Conservation (phyloP, 2,888 invertebrate species). For the Rhyacophila evoluta region DNA sequence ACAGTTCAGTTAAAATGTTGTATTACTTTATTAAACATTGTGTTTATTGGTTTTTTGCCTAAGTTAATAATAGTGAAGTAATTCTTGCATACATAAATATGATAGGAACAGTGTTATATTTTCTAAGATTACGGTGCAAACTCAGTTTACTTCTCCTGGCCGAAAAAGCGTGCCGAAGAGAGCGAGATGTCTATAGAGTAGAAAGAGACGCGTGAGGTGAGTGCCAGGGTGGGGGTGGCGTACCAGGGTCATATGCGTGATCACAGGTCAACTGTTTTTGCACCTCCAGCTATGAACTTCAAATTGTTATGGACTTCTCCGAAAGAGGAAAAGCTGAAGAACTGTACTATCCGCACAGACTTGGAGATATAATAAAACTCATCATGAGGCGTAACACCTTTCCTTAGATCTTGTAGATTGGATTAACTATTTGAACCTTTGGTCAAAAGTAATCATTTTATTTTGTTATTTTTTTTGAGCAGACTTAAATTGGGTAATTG, state of each 20-base stretch:
- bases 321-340: conserved; percentile 17
- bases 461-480: too few species aligned
- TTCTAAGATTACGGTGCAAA: not conserved
- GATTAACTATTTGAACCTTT: not conserved
- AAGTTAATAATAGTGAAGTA: too few species aligned
- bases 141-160: conserved; percentile 6
- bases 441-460: too few species aligned
- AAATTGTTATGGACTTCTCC: conserved; percentile 66
- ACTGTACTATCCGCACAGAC: not conserved
- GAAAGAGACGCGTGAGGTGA: conserved; percentile 66
- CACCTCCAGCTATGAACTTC: conserved; percentile 73
- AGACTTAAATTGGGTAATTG: too few species aligned
- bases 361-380: not conserved
- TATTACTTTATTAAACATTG: too few species aligned
- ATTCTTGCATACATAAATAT: too few species aligned
- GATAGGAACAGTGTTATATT: too few species aligned
- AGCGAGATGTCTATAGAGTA: not conserved
- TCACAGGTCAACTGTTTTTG: conserved; percentile 73
- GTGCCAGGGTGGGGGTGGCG: conserved; percentile 57
- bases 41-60: too few species aligned
- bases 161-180: not conserved
- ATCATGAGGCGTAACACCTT: not conserved
- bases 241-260: conserved; percentile 70
- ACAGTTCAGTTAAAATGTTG: too few species aligned
- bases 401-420: not conserved